Conservation (phyloP, 2,797 vertebrate genomes). For the Phalloptychus januarius region DNA sequence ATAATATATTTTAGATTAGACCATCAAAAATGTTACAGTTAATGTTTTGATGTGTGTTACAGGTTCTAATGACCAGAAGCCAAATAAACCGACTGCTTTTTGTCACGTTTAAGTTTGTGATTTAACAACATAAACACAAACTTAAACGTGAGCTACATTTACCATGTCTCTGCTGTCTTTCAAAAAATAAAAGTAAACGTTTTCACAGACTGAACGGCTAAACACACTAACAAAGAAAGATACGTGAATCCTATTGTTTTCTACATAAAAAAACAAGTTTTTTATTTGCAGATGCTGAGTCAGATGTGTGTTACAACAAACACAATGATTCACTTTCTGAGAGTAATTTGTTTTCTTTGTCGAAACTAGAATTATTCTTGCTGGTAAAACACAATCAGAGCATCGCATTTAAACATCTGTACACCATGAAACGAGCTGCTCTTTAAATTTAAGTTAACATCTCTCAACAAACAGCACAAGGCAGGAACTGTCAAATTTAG, state of each 20-base stretch:
- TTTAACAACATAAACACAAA: neutral
- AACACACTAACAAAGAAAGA: neutral
- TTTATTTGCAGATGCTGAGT: neutral
- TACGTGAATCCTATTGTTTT: neutral
- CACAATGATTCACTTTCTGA: neutral
- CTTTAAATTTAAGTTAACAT: neutral
- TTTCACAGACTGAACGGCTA: neutral
- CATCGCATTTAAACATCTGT: conserved; percentile 10
- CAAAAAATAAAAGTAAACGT: neutral
- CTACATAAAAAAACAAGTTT: neutral
- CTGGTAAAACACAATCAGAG: neutral
- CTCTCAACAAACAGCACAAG: neutral
- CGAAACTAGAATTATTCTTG: neutral
- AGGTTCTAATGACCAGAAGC: neutral
- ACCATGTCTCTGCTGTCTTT: neutral
- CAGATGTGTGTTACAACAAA: neutral
- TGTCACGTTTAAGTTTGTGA: neutral
- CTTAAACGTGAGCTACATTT: neutral
- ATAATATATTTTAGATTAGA: neutral
- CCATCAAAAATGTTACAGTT: neutral
- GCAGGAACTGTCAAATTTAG: neutral
- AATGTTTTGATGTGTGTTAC: neutral
- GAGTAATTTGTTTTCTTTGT: neutral
- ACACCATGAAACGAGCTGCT: neutral
- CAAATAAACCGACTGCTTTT: neutral